Evolutionary conservation across 2,888 invertebrate species (phyloP), one percentile per base, ranked within the genome.

Genomic region (Agrenia bidenticulata): DNA sequence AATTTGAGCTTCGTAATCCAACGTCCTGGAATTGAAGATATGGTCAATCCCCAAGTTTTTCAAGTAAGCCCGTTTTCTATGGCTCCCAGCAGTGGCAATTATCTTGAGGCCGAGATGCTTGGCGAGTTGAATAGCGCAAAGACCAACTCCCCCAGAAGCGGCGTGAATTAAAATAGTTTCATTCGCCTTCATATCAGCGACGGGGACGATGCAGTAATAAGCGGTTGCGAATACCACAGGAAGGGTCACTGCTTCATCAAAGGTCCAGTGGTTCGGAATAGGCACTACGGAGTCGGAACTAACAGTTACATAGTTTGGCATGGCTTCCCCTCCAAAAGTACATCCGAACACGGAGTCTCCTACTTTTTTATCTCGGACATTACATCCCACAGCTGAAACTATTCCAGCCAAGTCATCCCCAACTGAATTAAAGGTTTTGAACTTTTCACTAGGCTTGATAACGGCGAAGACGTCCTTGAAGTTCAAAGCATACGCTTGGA

Each of bases 11-110:
- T 24, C 45, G 24, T 58, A 58, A 2, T 42, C 27, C 27, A 24
- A n/a, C 13, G 15, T 49, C 13, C 58, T 42, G 4, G 58, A 58
- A 27, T 58, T 42, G 26, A 45, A 58, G 9, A 58, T 45, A 15
- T 49, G 50, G 15, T 42, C 15, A 15, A 42, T 15, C 13, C 45
- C 49, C 0, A 71, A 27, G n/a, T 45, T 21, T 24, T 49, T 55
- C 21, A 69, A 17, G 27, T 60, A 69, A 9, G 13, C 13, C 15
- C 61, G n/a, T 37, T 69, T 69, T 23, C 66, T 21, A 17, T 32
- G 2, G 39, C 51, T 66, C 24, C 66, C 69, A 1, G 66, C 69
- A 0, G 69, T 69, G 2, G 42, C 61, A 41, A 69, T 55, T 1
- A 69, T 42, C 1, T 55, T 55, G 2, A 26, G 45, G 1, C 64